phyloP scores from a whole-genome alignment of 2,797 vertebrate genomes.

The Adrianichthys oophorus region DNA sequence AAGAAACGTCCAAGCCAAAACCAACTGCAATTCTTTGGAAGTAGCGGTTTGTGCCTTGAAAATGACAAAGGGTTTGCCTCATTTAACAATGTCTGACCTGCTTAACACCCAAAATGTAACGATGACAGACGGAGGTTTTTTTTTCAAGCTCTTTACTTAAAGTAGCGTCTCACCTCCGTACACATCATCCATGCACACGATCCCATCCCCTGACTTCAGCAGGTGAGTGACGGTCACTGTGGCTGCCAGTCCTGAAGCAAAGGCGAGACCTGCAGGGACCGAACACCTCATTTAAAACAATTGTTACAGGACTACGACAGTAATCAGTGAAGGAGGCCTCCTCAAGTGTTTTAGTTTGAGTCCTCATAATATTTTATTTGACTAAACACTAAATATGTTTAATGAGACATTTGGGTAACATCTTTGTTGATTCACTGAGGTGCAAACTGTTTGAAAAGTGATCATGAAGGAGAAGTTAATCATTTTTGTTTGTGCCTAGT shows the following conservation, averaged over 20 bases:
- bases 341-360: too few species aligned
- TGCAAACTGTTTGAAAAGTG: too few species aligned
- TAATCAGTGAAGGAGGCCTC: too few species aligned
- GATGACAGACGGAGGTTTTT: too few species aligned
- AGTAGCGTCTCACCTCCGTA: slow-evolving; percentile 84
- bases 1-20: slow-evolving; percentile 80
- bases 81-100: not conserved
- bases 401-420: too few species aligned
- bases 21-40: slow-evolving; percentile 79
- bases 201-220: slow-evolving; percentile 85
- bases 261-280: slow-evolving; percentile 80
- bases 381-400: too few species aligned
- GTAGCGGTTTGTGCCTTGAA: slow-evolving; percentile 89
- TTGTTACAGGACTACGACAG: too few species aligned
- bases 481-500: too few species aligned
- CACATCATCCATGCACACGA: slow-evolving; percentile 91
- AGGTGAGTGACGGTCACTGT: slow-evolving; percentile 87
- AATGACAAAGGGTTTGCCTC: not conserved
- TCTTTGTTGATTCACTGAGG: too few species aligned
- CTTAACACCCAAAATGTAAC: not conserved
- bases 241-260: slow-evolving; percentile 89
- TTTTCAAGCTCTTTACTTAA: not conserved
- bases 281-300: not conserved
- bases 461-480: too few species aligned
- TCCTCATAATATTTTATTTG: too few species aligned